phyloP scores from a whole-genome alignment of 2,797 vertebrate genomes.

The Threskiornis aethiopicus region DNA sequence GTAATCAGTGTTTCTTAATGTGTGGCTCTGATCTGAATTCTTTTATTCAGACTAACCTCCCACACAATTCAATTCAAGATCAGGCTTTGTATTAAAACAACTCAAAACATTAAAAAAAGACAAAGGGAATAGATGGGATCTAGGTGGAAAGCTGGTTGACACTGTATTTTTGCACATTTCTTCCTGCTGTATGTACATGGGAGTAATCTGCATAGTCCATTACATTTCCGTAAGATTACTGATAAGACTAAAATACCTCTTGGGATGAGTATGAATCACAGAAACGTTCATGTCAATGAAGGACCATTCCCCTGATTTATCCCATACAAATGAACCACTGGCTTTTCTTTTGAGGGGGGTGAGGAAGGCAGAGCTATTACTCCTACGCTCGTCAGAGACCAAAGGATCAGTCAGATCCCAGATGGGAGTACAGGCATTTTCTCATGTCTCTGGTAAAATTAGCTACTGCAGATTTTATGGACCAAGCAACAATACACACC shows the following conservation, averaged over 20 bases:
- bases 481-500: neutral
- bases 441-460: neutral
- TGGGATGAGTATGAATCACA: neutral
- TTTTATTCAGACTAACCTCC: neutral
- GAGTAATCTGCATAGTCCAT: neutral
- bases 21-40: neutral
- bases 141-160: neutral
- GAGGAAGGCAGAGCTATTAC: neutral
- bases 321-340: neutral
- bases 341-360: neutral
- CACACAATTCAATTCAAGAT: neutral
- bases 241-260: neutral
- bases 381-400: neutral
- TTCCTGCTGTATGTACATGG: neutral
- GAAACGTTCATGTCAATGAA: neutral
- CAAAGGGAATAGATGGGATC: neutral
- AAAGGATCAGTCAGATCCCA: neutral
- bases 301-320: neutral
- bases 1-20: neutral
- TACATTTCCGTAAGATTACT: neutral
- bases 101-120: neutral
- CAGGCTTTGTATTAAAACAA: neutral
- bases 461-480: neutral
- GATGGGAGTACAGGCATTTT: neutral
- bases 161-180: neutral